Base-by-base conservation (phyloP, 2,113 vertebrate species). In the Lagopus leucura region DNA sequence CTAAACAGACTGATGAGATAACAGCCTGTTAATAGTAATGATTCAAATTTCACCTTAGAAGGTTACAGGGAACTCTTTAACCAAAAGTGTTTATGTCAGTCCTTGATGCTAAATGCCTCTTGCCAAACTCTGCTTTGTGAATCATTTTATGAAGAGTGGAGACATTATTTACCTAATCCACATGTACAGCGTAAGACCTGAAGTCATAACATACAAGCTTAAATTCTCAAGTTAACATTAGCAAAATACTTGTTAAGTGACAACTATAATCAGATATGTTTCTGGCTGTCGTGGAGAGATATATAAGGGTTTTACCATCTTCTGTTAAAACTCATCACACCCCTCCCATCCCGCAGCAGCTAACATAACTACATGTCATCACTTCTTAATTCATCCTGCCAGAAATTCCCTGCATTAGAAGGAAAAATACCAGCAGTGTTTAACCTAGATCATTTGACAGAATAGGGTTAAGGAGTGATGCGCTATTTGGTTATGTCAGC, bases 11-110 rank as follows among this genome's bases (percentile, higher is more conserved):
- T 75, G 86, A 85, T 92, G 82, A 91, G 85, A 93, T 60, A 95
- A 95, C 83, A 88, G 75, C 34, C 70, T 94, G 94, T 95, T 93
- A 92, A 95, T 90, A 96, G 92, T 3, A 93, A 86, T 34, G 22
- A 95, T 43, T 96, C 93, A 65, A 13, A 65, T 94, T 93, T 95
- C 95, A 96, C 52, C 57, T 25, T 42, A 91, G 72, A 87, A 93
- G 73, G 91, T 95, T 95, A 85, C 58, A 58, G 43, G 36, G 40
- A 91, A 63, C 69, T 24, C 74, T 82, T 90, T 45, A 78, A 86
- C 91, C 76, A 86, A 94, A 95, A 88, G 32, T 50, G 40, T 55
- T 83, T 42, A 48, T 13, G 4, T 43, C 66, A 85, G 40, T 19
- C 32, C 47, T 50, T 34, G 76, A 78, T 75, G 57, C 27, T 45